phyloP scores from a whole-genome alignment of 2,888 invertebrate genomes.

The Cecidostiba fungosa region DNA sequence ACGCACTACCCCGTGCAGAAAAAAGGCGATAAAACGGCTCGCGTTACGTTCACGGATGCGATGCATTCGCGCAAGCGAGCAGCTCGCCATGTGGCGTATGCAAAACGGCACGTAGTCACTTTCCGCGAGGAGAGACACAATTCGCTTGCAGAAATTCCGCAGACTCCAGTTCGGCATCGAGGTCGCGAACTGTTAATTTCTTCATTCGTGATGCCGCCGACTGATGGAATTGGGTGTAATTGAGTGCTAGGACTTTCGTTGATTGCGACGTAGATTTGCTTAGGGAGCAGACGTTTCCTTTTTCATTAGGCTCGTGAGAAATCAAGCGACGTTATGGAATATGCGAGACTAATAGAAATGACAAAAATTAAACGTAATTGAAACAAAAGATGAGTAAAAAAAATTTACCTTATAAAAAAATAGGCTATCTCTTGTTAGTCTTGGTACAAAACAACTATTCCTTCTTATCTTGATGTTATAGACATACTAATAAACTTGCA shows the following conservation, averaged over 20 bases:
- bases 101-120: conserved; percentile 61
- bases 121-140: conserved; percentile 12
- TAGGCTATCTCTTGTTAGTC: neutral
- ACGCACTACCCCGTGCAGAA: conserved; percentile 9
- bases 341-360: neutral
- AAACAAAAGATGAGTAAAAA: neutral
- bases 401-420: neutral
- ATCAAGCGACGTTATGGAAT: neutral
- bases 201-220: conserved; percentile 1
- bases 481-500: neutral
- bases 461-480: neutral
- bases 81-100: conserved; percentile 51
- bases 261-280: neutral
- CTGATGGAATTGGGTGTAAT: neutral
- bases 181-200: conserved; percentile 10
- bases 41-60: neutral
- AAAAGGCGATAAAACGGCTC: conserved; percentile 22
- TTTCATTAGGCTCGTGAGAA: neutral
- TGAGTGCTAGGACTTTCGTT: neutral
- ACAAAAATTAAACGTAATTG: neutral
- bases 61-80: neutral
- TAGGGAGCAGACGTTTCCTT: neutral
- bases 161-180: neutral
- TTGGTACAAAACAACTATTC: neutral
- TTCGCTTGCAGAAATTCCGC: conserved; percentile 24